Base-by-base conservation (phyloP, 2,797 vertebrate species). In the Miichthys miiuy region DNA sequence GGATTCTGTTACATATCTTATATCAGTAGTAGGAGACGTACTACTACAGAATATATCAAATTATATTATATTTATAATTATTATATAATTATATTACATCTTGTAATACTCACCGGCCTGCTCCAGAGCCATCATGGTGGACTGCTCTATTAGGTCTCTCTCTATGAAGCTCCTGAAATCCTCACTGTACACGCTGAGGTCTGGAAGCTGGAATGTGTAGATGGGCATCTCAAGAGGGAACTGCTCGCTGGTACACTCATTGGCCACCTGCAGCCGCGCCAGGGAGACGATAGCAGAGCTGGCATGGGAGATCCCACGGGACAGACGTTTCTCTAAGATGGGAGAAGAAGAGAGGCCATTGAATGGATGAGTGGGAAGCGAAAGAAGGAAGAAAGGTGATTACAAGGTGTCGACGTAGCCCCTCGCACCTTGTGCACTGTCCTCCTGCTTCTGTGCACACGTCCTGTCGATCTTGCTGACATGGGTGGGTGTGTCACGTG, bases 181-280 rank as follows among this genome's bases (percentile, higher is more conserved):
- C 92, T 99, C 98, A 0, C 98, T 99, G 95, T 99, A 99, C 78
- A 99, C 97, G 0, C 98, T 99, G 84, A 99, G 97, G 93, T 99
- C 98, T 0, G 98, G 98, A 57, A 99, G 95, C 83, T 99, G 98
- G 96, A 99, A 99, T 87, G 98, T 99, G 93, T 98, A 99, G 95
- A 99, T 97, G 80, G 98, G 98, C 98, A 99, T 98, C 93, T 99
- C 98, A 81, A 99, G 92, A 25, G 98, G 97, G 82, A 98, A 97
- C 94, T 98, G 97, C 87, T 99, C 98, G 68, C 91, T 97, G 95
- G 89, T 97, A 93, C 97, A 97, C 81, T 99, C 98, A 0, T 88
- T 97, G 17, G 97, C 97, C 93, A 99, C 97, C 68, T 99, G 98
- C 42, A 97, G 96, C 72, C 98, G 96, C 1, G 98, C 98, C 85